Conservation (phyloP, 2,113 vertebrate species). For the Myxocyprinus asiaticus region DNA sequence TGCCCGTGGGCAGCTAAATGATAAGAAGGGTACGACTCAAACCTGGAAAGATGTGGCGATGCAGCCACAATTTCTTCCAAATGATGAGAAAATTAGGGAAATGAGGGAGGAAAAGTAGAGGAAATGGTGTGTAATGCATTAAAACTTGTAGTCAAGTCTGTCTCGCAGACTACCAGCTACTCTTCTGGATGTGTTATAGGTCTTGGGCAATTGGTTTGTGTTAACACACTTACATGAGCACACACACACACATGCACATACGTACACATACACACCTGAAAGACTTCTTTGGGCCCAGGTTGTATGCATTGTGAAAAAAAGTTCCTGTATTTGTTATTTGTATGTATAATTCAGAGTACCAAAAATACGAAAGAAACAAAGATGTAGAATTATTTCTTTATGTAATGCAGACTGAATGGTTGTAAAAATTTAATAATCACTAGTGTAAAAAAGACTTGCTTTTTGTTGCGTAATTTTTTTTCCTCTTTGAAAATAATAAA, state of each 20-base stretch:
- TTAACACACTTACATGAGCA: conserved; percentile 69
- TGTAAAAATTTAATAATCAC: conserved; percentile 99
- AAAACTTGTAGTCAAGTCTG: conserved; percentile 83
- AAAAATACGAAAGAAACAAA: conserved; percentile 94
- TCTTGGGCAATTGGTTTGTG: conserved; percentile 82
- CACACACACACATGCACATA: conserved; percentile 66
- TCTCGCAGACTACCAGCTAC: conserved; percentile 76
- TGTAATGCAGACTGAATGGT: conserved; percentile 98
- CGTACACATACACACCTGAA: conserved; percentile 71
- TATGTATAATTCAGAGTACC: conserved; percentile 99
- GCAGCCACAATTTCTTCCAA: background rate
- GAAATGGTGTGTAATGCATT: conserved; percentile 86
- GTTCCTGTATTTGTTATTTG: conserved; percentile 99
- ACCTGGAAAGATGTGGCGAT: conserved; percentile 53
- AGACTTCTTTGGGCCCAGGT: conserved; percentile 85
- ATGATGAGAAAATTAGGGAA: background rate
- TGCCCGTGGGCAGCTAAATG: conserved; percentile 79
- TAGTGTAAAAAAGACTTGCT: conserved; percentile 88
- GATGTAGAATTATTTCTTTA: conserved; percentile 99
- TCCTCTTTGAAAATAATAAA: conserved; percentile 87
- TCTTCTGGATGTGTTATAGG: conserved; percentile 81
- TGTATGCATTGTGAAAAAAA: conserved; percentile 94
- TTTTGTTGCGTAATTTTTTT: conserved; percentile 81
- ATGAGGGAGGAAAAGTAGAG: conserved; percentile 66
- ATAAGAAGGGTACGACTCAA: conserved; percentile 85